phyloP scores from a whole-genome alignment of 2,113 vertebrate genomes.

The Hemibagrus wyckioides region DNA sequence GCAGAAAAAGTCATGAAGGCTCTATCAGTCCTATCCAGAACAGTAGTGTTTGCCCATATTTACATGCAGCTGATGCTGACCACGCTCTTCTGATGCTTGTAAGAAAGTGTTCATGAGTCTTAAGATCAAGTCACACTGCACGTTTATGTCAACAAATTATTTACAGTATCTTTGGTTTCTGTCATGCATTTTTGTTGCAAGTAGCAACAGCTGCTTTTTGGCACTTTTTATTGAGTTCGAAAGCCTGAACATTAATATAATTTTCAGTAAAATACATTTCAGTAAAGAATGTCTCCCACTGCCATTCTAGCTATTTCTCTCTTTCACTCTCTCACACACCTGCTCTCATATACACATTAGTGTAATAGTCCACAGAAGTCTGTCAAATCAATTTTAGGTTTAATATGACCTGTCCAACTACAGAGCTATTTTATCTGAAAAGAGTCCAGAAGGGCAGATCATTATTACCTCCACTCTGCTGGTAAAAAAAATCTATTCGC shows the following conservation, averaged over 20 bases:
- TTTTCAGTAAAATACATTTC: background rate
- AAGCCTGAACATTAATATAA: background rate
- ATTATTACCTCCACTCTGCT: conserved; percentile 33
- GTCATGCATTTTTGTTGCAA: conserved; percentile 1
- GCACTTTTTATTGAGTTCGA: background rate
- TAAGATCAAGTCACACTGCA: conserved; percentile 24
- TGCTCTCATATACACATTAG: background rate
- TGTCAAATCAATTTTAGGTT: conserved; percentile 39
- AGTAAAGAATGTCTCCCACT: background rate
- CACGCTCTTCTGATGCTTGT: conserved; percentile 14
- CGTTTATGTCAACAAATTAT: conserved; percentile 33
- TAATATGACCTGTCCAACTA: conserved; percentile 47
- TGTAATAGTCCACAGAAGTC: background rate
- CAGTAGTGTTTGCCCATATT: conserved; percentile 46
- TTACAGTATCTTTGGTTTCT: conserved; percentile 10
- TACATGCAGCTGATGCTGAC: conserved; percentile 29
- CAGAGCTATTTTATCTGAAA: conserved; percentile 47
- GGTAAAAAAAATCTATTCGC: conserved; percentile 44
- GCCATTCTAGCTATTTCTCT: background rate
- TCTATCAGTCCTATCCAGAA: conserved; percentile 42
- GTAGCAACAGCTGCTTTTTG: background rate
- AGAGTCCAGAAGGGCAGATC: conserved; percentile 44
- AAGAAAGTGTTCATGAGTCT: conserved; percentile 16
- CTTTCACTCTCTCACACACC: background rate
- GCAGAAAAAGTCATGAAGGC: conserved; percentile 40